A percentile compares a stretch with the other conserved stretches of the same genome.
phyloP scores from a whole-genome alignment of 2,797 vertebrate genomes.

The Octomys mimax region DNA sequence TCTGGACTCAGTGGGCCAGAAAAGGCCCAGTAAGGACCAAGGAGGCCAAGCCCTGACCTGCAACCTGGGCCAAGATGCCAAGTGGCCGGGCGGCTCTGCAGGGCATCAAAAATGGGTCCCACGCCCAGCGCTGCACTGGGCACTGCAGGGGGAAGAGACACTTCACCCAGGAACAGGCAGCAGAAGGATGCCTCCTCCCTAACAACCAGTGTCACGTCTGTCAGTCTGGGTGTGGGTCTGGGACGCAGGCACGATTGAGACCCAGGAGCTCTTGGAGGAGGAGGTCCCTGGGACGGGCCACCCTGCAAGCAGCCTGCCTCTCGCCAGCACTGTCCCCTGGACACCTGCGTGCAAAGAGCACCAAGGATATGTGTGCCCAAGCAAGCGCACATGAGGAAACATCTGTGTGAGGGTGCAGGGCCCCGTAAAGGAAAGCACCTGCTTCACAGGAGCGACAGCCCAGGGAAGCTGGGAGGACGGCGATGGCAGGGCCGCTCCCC shows the following conservation, averaged over 20 bases:
- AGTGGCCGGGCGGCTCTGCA: not conserved
- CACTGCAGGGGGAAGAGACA: rapidly evolving
- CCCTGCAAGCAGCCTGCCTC: not conserved
- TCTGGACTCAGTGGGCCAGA: not conserved
- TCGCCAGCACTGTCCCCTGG: not conserved
- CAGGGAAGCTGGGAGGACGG: not conserved
- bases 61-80: not conserved
- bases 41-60: not conserved
- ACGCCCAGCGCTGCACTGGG: not conserved
- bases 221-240: rapidly evolving
- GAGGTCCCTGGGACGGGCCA: not conserved
- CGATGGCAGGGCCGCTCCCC: not conserved
- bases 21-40: rapidly evolving
- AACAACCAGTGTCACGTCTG: rapidly evolving
- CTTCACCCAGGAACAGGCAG: rapidly evolving
- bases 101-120: rapidly evolving
- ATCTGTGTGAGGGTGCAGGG: not conserved
- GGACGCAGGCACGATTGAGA: not conserved
- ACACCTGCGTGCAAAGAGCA: rapidly evolving
- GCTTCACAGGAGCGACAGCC: not conserved
- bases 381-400: not conserved
- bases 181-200: not conserved
- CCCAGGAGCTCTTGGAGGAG: not conserved
- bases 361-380: not conserved
- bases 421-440: not conserved